phyloP scores from a whole-genome alignment of 1,140 invertebrate genomes.

The Theocolax elegans region DNA sequence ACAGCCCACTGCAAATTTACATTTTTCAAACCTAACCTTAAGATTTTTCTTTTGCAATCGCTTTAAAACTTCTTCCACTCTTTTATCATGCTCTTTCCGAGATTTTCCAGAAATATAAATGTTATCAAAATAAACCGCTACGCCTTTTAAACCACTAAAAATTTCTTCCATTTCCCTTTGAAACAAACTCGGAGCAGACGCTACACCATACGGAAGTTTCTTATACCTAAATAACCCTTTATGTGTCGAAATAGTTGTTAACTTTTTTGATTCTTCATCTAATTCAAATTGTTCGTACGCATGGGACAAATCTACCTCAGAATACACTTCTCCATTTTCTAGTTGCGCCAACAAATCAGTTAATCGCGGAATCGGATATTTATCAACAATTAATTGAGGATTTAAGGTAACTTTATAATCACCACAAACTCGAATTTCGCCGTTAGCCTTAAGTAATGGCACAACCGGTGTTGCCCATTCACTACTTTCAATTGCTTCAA shows the following conservation, averaged over 20 bases:
- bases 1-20: not conserved
- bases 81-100: not conserved
- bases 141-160: not conserved
- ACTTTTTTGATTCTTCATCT: constrained; percentile 11
- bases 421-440: too few relatives aligned
- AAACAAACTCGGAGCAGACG: constrained; percentile 32
- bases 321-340: too few relatives aligned
- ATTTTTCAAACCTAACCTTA: not conserved
- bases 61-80: not conserved
- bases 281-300: constrained; percentile 38
- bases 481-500: too few relatives aligned
- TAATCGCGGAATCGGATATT: too few relatives aligned
- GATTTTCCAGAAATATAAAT: not conserved
- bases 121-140: constrained; percentile 15
- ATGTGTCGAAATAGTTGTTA: constrained; percentile 28
- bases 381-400: too few relatives aligned
- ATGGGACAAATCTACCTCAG: constrained; percentile 31
- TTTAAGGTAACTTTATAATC: too few relatives aligned
- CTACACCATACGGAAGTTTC: constrained; percentile 31
- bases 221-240: constrained; percentile 33
- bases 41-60: not conserved
- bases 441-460: too few relatives aligned
- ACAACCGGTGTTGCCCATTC: too few relatives aligned
- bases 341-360: too few relatives aligned
- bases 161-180: constrained; percentile 37